phyloP scores from a whole-genome alignment of 1,140 invertebrate genomes.

The Scylla paramamosain region DNA sequence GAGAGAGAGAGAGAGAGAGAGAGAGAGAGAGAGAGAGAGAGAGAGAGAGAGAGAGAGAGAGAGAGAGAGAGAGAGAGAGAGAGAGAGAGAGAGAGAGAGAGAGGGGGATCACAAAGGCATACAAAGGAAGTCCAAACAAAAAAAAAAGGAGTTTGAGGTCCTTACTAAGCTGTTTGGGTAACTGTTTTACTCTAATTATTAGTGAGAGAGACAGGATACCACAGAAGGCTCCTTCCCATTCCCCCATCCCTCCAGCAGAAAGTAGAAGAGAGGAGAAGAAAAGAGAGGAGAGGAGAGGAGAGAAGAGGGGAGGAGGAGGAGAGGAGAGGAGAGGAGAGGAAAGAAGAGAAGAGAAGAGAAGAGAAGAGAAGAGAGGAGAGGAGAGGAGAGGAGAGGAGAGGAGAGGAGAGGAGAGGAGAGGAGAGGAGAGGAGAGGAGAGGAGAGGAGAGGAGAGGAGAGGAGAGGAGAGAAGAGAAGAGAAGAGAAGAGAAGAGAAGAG shows the following conservation, averaged over 20 bases:
- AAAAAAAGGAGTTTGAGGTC: too few species aligned
- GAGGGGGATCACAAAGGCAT: too few species aligned
- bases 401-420: neutral
- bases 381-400: neutral
- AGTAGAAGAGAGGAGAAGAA: neutral
- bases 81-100: neutral
- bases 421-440: neutral
- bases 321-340: neutral
- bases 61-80: neutral
- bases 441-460: neutral
- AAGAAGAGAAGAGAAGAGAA: neutral
- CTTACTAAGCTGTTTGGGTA: too few species aligned
- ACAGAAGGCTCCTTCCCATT: too few species aligned
- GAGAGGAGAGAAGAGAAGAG: neutral
- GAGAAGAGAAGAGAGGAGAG: neutral
- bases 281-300: neutral
- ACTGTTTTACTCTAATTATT: too few species aligned
- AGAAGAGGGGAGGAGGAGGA: neutral
- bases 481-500: neutral
- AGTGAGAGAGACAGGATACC: neutral
- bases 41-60: neutral
- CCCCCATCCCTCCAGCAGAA: too few species aligned
- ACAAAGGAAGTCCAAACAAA: too few species aligned
- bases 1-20: neutral
- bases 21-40: slow-evolving; percentile 37